Base-by-base conservation (phyloP, 2,888 invertebrate species). In the Drosophila testacea region DNA sequence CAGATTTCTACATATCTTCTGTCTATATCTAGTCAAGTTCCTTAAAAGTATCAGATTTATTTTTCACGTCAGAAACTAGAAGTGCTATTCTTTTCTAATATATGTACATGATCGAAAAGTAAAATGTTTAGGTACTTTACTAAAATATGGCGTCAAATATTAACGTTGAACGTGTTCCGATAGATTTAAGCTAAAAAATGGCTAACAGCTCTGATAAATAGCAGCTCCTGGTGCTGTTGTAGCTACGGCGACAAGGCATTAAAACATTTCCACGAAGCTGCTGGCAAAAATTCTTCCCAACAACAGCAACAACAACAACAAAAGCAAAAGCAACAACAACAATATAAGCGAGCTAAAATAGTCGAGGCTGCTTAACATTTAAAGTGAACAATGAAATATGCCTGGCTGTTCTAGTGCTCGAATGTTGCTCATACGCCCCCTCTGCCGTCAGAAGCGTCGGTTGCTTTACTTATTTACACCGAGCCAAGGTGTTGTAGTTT, bases 341-440 rank as follows among this genome's bases (percentile, higher is more conserved):
- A 59, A 41, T 46, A 47, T 59, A 9, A 44, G 41, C 38, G 39
- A 47, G 52, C 66, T 54, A 71, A 66, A 66, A 50, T 81, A 69
- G 71, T 52, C 70, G 73, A 69, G 74, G 75, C 88, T 84, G 83
- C 69, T 83, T 76, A 83, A 88, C 83, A 83, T 89, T 83, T 89
- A 88, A 83, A 84, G 83, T 82, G 83, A 88, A 88, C 90, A 88
- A 84, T 85, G 86, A 88, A 89, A 82, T 89, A 85, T 85, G 77
- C 71, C 77, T 28, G 62, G 69, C 55, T 69, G 60, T 71, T 44
- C 46, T 52, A 64, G 42, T 44, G 60, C 62, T 62, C 13, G 41
- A 57, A 64, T 48, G 63, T 54, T 62, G 48, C 76, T 22, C 71
- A 71, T 62, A 50, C 73, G 68, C 51, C 65, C 63, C 66, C 34